These are phyloP conservation scores for Gymnocephalus cernua DNA, from an alignment of 2,113 vertebrate species.

Conservation along the genomic window DNA sequence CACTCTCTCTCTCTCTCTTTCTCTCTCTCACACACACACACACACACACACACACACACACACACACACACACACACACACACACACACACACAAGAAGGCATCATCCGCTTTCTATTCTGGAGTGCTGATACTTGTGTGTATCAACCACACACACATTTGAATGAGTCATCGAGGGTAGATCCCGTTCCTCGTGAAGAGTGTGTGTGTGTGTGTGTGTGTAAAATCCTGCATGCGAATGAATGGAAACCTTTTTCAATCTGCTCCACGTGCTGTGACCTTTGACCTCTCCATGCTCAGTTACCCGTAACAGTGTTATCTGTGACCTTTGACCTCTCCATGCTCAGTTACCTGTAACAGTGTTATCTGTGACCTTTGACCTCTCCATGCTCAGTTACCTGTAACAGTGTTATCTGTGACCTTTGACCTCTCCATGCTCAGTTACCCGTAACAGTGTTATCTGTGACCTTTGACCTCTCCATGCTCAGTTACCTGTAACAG, in stretches of 20 bases:
- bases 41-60: too few relatives aligned
- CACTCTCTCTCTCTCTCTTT: too few relatives aligned
- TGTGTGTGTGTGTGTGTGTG: slow-evolving; percentile 11
- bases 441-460: too few relatives aligned
- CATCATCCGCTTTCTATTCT: slow-evolving; percentile 36
- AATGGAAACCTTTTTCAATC: background rate
- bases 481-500: too few relatives aligned
- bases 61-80: background rate
- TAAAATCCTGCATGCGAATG: slow-evolving; percentile 15
- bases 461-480: too few relatives aligned
- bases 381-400: too few relatives aligned
- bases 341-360: too few relatives aligned
- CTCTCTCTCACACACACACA: too few relatives aligned
- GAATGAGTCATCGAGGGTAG: slow-evolving; percentile 43
- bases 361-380: too few relatives aligned
- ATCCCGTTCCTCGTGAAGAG: slow-evolving; percentile 20
- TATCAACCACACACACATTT: slow-evolving; percentile 25
- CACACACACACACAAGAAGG: background rate
- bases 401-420: too few relatives aligned
- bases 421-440: too few relatives aligned
- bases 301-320: background rate
- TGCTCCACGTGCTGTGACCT: slow-evolving; percentile 1
- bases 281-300: background rate
- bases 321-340: too few relatives aligned
- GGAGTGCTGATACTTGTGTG: slow-evolving; percentile 7